Base-by-base conservation (phyloP, 2,797 vertebrate genomes). In the Danio aesculapii region DNA sequence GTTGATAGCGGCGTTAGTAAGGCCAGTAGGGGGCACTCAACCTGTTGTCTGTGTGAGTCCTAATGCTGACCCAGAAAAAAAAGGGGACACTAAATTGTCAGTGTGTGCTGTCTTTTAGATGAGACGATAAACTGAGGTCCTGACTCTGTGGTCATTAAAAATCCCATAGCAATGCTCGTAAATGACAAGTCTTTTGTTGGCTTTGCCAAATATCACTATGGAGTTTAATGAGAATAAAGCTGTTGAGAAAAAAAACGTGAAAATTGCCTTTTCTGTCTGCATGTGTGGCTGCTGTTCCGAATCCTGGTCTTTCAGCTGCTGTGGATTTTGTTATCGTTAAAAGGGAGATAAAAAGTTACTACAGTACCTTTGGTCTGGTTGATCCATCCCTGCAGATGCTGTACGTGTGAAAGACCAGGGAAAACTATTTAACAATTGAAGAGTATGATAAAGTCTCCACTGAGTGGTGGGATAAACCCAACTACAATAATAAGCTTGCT, bases 301-400 rank as follows among this genome's bases (percentile, higher is more conserved):
- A 94, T 3, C 93, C 93, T 0, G 86, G 89, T 7, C 47, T 93
- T 57, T 92, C 88, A 0, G 14, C 92, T 0, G 83, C 64, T 30
- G 93, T 88, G 6, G 90, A 95, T 11, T 79, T 91, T 1, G 75
- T 76, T 0, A 85, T 94, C 19, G 80, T 94, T 11, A 43, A 89
- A n/a, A 79, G 53, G 21, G 90, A 90, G 0, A 55, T 93, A 69
- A 84, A 84, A 0, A 89, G 77, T 12, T 94, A 92, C 78, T 92
- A 91, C 50, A 74, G 84, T 53, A 88, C 89, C 64, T 92, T 94
- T 0, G 90, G 92, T 81, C 80, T 94, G 71, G 93, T 94, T 3
- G 89, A 92, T 0, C 78, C 84, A 57, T 92, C 92, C 0, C 81
- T 94, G 81, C 78, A 87, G 77, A 89, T 76, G 66, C 86, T 93